Percentiles rank a stretch among this genome's conserved stretches.
phyloP scores from a whole-genome alignment of 2,113 vertebrate species.

The Symphodus melops region DNA sequence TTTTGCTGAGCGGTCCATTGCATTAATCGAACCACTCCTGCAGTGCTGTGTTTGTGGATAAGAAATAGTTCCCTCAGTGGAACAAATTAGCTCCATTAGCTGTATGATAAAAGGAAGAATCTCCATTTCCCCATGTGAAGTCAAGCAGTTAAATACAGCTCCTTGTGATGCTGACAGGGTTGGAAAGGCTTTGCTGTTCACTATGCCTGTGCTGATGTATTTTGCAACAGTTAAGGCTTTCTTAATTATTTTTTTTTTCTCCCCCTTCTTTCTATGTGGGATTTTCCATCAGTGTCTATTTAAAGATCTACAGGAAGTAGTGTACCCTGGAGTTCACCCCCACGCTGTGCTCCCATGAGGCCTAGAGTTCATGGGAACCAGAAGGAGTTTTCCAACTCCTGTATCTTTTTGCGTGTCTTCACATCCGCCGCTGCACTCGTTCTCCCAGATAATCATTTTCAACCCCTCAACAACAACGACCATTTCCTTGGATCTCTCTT shows the following conservation, averaged over 20 bases:
- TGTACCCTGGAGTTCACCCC: slow-evolving; percentile 63
- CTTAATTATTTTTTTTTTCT: slow-evolving; percentile 7
- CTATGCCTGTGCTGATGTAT: slow-evolving; percentile 34
- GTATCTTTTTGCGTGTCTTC: slow-evolving; percentile 45
- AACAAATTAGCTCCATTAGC: slow-evolving; percentile 79
- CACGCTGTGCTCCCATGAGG: slow-evolving; percentile 50
- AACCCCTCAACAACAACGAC: not conserved
- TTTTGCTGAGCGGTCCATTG: slow-evolving; percentile 65
- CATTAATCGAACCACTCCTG: slow-evolving; percentile 71
- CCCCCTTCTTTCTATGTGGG: slow-evolving; percentile 25
- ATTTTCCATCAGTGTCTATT: slow-evolving; percentile 71
- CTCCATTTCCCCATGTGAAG: slow-evolving; percentile 62
- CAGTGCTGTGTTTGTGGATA: slow-evolving; percentile 64
- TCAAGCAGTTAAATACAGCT: slow-evolving; percentile 52
- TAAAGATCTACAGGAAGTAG: slow-evolving; percentile 70
- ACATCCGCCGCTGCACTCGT: slow-evolving; percentile 37
- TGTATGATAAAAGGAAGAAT: slow-evolving; percentile 68
- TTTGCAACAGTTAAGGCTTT: slow-evolving; percentile 21
- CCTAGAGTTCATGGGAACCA: slow-evolving; percentile 76
- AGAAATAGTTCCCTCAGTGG: slow-evolving; percentile 73
- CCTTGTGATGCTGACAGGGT: slow-evolving; percentile 33
- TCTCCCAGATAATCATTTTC: slow-evolving; percentile 45
- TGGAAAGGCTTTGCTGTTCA: slow-evolving; percentile 49
- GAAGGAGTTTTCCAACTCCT: slow-evolving; percentile 48
- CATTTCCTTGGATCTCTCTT: slow-evolving; percentile 7